Conservation (phyloP, 2,888 invertebrate species). For the Rhamnusium bicolor region DNA sequence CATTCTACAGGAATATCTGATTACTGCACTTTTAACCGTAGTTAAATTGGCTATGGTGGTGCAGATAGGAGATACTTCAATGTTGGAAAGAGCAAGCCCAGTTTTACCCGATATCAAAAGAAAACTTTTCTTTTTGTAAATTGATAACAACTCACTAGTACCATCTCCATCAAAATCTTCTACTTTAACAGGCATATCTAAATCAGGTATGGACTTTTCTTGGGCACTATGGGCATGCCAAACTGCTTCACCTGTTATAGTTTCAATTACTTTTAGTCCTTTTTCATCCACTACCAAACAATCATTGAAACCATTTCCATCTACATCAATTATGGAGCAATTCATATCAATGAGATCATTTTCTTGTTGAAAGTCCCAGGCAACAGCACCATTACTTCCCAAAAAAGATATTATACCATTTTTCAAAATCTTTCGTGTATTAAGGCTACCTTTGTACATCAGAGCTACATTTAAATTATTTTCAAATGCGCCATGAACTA, state of each 20-base stretch:
- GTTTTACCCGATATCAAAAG: constrained; percentile 81
- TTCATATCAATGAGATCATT: constrained; percentile 82
- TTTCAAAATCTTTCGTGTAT: constrained; percentile 72
- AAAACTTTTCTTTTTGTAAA: constrained; percentile 72
- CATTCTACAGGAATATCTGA: constrained; percentile 42
- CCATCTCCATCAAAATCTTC: constrained; percentile 83
- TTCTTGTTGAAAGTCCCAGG: constrained; percentile 82
- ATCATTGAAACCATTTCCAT: constrained; percentile 81
- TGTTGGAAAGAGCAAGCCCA: constrained; percentile 79
- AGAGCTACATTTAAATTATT: constrained; percentile 82
- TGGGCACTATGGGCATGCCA: constrained; percentile 77
- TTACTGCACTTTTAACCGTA: constrained; percentile 9
- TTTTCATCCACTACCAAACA: constrained; percentile 83
- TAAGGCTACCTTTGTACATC: constrained; percentile 80
- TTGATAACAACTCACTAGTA: constrained; percentile 79
- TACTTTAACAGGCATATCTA: constrained; percentile 81
- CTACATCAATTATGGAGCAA: constrained; percentile 82
- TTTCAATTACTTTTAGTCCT: constrained; percentile 78
- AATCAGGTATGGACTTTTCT: constrained; percentile 73
- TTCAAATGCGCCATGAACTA: constrained; percentile 78
- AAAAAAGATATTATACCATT: constrained; percentile 62
- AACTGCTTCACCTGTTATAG: constrained; percentile 75
- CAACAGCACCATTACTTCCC: constrained; percentile 77
- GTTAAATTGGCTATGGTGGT: constrained; percentile 42
- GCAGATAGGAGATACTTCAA: constrained; percentile 60